These are phyloP conservation scores for Apeltes quadracus DNA, from an alignment of 2,113 vertebrate genomes.

Conservation along the genomic window DNA sequence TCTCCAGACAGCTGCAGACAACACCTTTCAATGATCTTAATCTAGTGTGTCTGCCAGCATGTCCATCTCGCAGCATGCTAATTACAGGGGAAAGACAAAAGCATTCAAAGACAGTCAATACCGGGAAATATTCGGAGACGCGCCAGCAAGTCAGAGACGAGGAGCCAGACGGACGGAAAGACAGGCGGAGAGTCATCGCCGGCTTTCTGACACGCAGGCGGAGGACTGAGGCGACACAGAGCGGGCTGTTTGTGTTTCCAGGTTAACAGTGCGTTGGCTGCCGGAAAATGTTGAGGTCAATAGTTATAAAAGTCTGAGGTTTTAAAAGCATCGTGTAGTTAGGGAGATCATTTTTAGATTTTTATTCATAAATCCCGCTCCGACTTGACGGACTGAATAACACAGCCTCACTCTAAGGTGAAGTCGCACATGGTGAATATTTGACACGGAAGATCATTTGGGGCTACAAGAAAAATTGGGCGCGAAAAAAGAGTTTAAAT, in stretches of 20 bases:
- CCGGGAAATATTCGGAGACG: constrained; percentile 19
- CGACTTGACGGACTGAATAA: constrained; percentile 25
- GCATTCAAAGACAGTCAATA: constrained; percentile 20
- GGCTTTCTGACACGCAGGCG: constrained; percentile 32
- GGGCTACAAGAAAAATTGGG: constrained; percentile 17
- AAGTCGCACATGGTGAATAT: constrained; percentile 32
- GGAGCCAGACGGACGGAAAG: constrained; percentile 48
- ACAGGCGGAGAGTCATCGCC: constrained; percentile 39
- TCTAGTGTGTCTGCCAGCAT: constrained; percentile 37
- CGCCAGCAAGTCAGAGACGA: constrained; percentile 30
- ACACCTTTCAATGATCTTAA: constrained; percentile 13
- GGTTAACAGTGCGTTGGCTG: constrained; percentile 46
- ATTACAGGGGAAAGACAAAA: constrained; percentile 42
- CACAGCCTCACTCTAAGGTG: constrained; percentile 3
- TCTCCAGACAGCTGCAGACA: neutral
- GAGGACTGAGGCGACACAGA: constrained; percentile 62
- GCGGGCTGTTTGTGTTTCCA: constrained; percentile 54
- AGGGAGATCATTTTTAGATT: constrained; percentile 50
- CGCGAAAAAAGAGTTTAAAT: neutral
- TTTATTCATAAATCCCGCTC: constrained; percentile 32
- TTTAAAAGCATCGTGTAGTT: constrained; percentile 12
- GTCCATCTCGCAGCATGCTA: constrained; percentile 36
- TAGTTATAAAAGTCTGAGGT: constrained; percentile 45
- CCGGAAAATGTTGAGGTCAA: constrained; percentile 57
- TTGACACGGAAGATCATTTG: constrained; percentile 32